Conservation (phyloP, 2,113 vertebrate species). For the Oreochromis spilurus region DNA sequence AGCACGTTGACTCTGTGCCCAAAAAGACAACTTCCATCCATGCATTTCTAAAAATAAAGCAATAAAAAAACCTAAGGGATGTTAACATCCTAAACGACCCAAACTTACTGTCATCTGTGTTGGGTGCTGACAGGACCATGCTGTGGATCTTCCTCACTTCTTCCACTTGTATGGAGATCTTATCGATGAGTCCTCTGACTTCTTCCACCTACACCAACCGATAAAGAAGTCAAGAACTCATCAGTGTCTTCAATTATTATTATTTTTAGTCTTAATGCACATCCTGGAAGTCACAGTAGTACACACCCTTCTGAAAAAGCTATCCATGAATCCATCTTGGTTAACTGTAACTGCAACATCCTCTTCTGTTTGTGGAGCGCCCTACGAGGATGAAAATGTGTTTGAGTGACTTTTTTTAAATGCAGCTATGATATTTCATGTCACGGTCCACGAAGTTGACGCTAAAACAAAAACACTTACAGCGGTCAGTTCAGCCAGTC, state of each 20-base stretch:
- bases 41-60: neutral
- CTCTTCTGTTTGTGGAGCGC: slow-evolving; percentile 76
- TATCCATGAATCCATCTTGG: slow-evolving; percentile 88
- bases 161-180: slow-evolving; percentile 82
- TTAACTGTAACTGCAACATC: slow-evolving; percentile 78
- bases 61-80: neutral
- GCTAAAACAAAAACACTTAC: slow-evolving; percentile 63
- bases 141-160: slow-evolving; percentile 93
- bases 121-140: slow-evolving; percentile 90
- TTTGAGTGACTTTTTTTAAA: neutral
- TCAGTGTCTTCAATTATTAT: neutral
- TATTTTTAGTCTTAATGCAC: neutral
- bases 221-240: neutral
- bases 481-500: slow-evolving; percentile 80
- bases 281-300: neutral
- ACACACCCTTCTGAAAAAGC: slow-evolving; percentile 89
- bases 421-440: neutral
- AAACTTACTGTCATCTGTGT: slow-evolving; percentile 87
- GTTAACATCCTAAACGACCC: neutral
- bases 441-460: neutral
- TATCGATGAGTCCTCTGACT: slow-evolving; percentile 78
- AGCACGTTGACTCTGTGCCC: neutral
- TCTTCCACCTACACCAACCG: slow-evolving; percentile 82
- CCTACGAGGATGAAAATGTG: slow-evolving; percentile 49
- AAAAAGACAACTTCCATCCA: neutral